phyloP scores from a whole-genome alignment of 2,797 vertebrate genomes.

The Apogon hyalosoma region DNA sequence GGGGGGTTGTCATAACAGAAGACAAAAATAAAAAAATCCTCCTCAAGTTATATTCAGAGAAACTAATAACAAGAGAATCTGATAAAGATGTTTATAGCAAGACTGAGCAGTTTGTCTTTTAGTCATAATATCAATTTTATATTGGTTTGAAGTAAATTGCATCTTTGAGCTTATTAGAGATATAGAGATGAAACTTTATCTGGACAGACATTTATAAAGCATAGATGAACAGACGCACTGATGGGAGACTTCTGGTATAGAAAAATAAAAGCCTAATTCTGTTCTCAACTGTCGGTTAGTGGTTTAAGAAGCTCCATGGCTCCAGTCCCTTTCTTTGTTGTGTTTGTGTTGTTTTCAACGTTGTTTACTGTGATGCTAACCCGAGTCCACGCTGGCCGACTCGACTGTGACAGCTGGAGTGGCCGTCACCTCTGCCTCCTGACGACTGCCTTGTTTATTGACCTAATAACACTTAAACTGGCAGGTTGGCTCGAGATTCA shows the following conservation, averaged over 20 bases:
- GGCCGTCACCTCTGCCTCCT: slow-evolving; percentile 67
- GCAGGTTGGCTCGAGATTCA: slow-evolving; percentile 37
- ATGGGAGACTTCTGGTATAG: slow-evolving; percentile 10
- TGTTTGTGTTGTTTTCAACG: slow-evolving; percentile 16
- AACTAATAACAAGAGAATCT: slow-evolving; percentile 43
- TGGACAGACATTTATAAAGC: slow-evolving; percentile 21
- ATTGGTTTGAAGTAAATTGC: slow-evolving; percentile 43
- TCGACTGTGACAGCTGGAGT: slow-evolving; percentile 64
- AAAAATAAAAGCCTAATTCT: slow-evolving; percentile 34
- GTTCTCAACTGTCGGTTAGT: slow-evolving; percentile 18
- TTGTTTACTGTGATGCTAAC: slow-evolving; percentile 55
- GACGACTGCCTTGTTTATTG: slow-evolving; percentile 65
- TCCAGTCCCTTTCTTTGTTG: slow-evolving; percentile 10
- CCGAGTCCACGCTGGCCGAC: slow-evolving; percentile 36
- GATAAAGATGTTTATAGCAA: slow-evolving; percentile 45
- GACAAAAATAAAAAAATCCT: slow-evolving; percentile 16
- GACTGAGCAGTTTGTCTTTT: slow-evolving; percentile 56
- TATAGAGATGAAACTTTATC: slow-evolving; percentile 35
- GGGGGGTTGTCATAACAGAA: slow-evolving; percentile 38
- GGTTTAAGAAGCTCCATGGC: slow-evolving; percentile 14
- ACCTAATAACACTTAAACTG: slow-evolving; percentile 69
- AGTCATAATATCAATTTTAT: slow-evolving; percentile 59
- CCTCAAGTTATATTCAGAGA: slow-evolving; percentile 38
- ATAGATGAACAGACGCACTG: slow-evolving; percentile 33
- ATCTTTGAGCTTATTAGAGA: slow-evolving; percentile 30